phyloP scores from a whole-genome alignment of 1,140 invertebrate species.

The Xylocopa sonorina region DNA sequence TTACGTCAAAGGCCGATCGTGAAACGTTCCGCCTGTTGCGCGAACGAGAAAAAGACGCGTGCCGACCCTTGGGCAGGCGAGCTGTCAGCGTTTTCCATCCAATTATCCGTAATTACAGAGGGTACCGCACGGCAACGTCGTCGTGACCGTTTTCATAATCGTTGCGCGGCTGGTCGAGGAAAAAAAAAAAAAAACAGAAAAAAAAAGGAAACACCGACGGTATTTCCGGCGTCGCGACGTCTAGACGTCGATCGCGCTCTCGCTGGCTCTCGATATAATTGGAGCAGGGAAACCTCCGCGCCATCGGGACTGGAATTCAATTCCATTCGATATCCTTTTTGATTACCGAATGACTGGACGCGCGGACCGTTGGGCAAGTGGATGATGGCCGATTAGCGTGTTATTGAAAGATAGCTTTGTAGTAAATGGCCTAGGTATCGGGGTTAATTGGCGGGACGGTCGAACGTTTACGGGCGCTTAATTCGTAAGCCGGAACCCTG shows the following conservation, averaged over 20 bases:
- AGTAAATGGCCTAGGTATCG: conserved; percentile 29
- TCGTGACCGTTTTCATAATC: conserved; percentile 64
- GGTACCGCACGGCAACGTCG: background rate
- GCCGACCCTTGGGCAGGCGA: conserved; percentile 1
- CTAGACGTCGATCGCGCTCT: background rate
- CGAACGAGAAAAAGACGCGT: conserved; percentile 28
- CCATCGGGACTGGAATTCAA: conserved; percentile 28
- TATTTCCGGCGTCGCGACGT: conserved; percentile 25
- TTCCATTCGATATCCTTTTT: conserved; percentile 21
- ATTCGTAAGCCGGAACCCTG: background rate
- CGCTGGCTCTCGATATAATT: background rate
- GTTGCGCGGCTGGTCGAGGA: conserved; percentile 8
- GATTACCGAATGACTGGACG: conserved; percentile 14
- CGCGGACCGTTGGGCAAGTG: conserved; percentile 25
- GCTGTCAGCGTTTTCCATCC: conserved; percentile 66
- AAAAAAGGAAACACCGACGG: conserved; percentile 52
- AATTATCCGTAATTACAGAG: conserved; percentile 75
- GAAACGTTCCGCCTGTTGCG: conserved; percentile 67
- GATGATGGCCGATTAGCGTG: conserved; percentile 41
- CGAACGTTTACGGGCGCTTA: background rate
- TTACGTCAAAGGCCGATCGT: conserved; percentile 46
- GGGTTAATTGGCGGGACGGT: conserved; percentile 12
- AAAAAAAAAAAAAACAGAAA: too few species aligned
- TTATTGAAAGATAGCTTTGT: conserved; percentile 43
- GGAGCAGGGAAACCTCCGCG: background rate